Conservation (phyloP, 2,888 invertebrate species). For the Cerastis leucographa region DNA sequence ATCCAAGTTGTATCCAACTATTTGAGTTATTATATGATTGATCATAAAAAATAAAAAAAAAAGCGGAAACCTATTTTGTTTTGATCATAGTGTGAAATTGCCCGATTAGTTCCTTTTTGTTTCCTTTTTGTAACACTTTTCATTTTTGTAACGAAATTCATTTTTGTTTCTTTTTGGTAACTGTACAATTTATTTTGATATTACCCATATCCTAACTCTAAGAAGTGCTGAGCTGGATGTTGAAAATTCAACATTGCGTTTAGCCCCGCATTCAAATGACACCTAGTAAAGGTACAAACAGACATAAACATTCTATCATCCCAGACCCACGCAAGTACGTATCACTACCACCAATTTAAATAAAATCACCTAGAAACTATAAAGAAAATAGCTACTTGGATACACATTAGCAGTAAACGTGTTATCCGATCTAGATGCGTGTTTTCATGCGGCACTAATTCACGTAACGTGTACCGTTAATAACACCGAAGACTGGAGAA, state of each 20-base stretch:
- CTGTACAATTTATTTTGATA: too few relatives aligned
- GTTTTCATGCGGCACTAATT: conserved; percentile 32
- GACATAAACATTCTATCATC: neutral
- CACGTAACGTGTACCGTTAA: conserved; percentile 4
- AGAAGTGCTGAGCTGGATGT: neutral
- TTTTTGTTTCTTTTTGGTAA: too few relatives aligned
- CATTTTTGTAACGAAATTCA: too few relatives aligned
- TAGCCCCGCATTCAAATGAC: neutral
- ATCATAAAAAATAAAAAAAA: too few relatives aligned
- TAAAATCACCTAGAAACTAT: neutral
- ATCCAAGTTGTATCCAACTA: too few relatives aligned
- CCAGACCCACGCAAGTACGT: neutral
- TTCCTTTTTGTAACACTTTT: too few relatives aligned
- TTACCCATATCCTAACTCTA: neutral
- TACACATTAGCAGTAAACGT: conserved; percentile 15
- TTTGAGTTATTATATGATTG: too few relatives aligned
- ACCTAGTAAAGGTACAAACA: neutral
- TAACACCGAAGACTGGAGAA: conserved; percentile 12
- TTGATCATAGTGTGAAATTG: too few relatives aligned
- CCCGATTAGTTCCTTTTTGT: too few relatives aligned
- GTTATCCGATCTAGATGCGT: conserved; percentile 16
- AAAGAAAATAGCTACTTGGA: conserved; percentile 15
- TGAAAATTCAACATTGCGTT: neutral
- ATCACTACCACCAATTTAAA: neutral
- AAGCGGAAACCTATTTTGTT: too few relatives aligned